Evolutionary conservation across 2,113 vertebrate genomes (phyloP).

Genomic region (Benitochromis conjunctus): DNA sequence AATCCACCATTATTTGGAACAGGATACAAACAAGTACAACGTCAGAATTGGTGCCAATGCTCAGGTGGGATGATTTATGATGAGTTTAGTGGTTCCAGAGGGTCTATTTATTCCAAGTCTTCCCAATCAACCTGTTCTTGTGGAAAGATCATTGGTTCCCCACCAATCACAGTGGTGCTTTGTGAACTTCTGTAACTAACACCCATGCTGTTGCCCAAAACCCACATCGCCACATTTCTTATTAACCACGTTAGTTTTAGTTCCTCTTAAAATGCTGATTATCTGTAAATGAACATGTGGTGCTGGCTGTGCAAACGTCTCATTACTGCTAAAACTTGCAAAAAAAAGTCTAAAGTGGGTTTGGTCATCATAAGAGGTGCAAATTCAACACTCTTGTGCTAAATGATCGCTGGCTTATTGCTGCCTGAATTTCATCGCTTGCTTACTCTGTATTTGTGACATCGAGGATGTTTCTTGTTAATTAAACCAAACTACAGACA

Average conservation of each 20-base stretch:
- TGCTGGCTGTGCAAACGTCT: not conserved
- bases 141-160: fast-evolving
- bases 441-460: no score
- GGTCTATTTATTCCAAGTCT: fast-evolving
- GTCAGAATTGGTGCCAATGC: not conserved
- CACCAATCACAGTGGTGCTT: fast-evolving
- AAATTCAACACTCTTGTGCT: not conserved
- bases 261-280: not conserved
- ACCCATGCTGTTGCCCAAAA: not conserved
- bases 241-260: not conserved
- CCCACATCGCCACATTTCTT: not conserved
- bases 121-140: not conserved
- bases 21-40: no score
- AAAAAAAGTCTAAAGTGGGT: fast-evolving
- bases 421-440: not conserved
- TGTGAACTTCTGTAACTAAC: not conserved
- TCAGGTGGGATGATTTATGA: fast-evolving
- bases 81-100: not conserved
- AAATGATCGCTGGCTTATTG: fast-evolving
- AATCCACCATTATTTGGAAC: no score
- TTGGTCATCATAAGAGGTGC: fast-evolving
- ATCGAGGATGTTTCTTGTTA: not conserved
- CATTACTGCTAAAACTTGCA: not conserved
- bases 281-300: not conserved
- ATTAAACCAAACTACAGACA: fast-evolving